Base-by-base conservation (phyloP, 2,113 vertebrate genomes). In the Neodontobutis hainanensis region DNA sequence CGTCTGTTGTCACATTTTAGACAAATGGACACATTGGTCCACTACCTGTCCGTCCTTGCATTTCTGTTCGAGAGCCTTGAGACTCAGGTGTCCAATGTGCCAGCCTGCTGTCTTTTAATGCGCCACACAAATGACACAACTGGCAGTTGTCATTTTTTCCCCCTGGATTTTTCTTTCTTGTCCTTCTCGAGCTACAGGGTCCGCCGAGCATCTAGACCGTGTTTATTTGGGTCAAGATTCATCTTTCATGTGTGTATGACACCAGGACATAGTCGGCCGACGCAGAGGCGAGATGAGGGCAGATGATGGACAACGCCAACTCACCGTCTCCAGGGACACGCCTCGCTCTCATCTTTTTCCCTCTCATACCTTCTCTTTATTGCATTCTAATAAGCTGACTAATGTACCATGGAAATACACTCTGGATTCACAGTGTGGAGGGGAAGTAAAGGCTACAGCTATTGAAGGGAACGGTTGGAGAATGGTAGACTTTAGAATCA, bases 391-490 rank as follows among this genome's bases (percentile, higher is more conserved):
- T 97, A 95, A 94, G 94, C 94, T 95, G 96, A 96, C 96, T 97
- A 98, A 98, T 97, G 95, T 98, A 97, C 95, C 96, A 95, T 97
- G 94, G 95, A 96, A 96, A 97, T 96, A 92, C 92, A 92, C 93
- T 96, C 93, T 90, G 92, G 91, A 91, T 93, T 92, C 90, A 61
- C 72, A 65, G 77, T 71, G 63, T 27, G 2, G 50, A 48, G 61
- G 61, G 19, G 55, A 60, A 70, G 51, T 68, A 51, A 65, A 65
- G 38, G 53, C 40, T 77, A 64, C 64, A 66, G 40, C 58, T 70
- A 61, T 53, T 47, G 69, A 63, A 65, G 19, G 61, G 51, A 61
- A 40, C 45, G 36, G 45, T 36, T 49, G 42, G 36, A 27, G 62
- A 74, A 52, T 60, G 73, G 72, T 52, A 14, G 35, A 35, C 51